phyloP scores from a whole-genome alignment of 2,888 invertebrate species.

The Malthinus seriepunctatus region DNA sequence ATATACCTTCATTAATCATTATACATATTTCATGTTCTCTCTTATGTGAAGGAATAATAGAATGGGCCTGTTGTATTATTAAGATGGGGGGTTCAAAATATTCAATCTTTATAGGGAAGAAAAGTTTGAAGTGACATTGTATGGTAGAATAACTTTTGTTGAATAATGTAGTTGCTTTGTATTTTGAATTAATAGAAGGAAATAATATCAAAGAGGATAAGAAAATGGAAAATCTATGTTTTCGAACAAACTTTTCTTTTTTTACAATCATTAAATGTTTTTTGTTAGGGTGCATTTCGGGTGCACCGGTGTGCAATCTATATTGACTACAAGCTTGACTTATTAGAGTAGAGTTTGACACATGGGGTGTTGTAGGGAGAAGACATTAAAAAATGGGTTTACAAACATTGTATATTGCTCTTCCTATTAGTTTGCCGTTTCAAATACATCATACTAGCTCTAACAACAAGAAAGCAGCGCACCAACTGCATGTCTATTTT shows the following conservation, averaged over 20 bases:
- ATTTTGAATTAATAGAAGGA: too few species aligned
- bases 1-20: background rate
- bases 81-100: background rate
- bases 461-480: background rate
- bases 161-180: too few species aligned
- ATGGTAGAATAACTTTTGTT: background rate
- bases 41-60: constrained; percentile 1
- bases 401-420: constrained; percentile 44
- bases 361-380: constrained; percentile 51
- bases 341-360: constrained; percentile 53
- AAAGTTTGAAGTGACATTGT: background rate
- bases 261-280: background rate
- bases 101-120: too few species aligned
- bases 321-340: constrained; percentile 49
- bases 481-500: constrained; percentile 24
- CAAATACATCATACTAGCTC: constrained; percentile 20
- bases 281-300: constrained; percentile 7
- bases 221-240: constrained; percentile 1
- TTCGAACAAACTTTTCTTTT: constrained; percentile 6
- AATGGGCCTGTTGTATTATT: background rate
- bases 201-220: too few species aligned
- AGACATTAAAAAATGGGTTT: constrained; percentile 51
- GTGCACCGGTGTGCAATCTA: constrained; percentile 41
- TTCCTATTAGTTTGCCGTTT: constrained; percentile 32
- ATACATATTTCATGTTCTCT: constrained; percentile 4